Conservation (phyloP, 2,888 invertebrate genomes). For the Noctua fimbriata region DNA sequence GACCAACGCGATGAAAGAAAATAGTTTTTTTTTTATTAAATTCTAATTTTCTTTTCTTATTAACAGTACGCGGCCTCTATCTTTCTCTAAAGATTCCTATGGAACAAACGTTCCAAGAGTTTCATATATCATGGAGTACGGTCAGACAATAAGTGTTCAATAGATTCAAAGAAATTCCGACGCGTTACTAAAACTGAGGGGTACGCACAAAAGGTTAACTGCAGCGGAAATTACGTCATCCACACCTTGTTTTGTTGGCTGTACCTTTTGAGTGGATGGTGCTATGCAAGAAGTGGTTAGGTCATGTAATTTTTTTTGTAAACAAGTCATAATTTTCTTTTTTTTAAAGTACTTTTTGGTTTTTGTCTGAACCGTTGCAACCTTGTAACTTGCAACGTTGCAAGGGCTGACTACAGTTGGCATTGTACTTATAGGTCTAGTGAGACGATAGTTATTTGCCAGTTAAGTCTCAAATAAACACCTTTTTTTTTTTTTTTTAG, state of each 20-base stretch:
- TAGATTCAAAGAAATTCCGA: constrained; percentile 66
- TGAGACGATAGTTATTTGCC: too few species aligned
- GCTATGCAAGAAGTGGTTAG: constrained; percentile 33
- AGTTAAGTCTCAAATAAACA: too few species aligned
- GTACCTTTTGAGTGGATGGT: constrained; percentile 68
- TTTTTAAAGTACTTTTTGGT: too few species aligned
- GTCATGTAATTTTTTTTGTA: too few species aligned
- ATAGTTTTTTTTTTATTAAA: too few species aligned
- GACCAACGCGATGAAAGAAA: too few species aligned
- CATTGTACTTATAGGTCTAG: too few species aligned
- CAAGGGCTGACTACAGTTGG: too few species aligned
- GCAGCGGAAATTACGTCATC: constrained; percentile 78
- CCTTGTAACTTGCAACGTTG: too few species aligned
- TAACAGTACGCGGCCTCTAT: constrained; percentile 20
- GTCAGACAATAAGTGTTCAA: constrained; percentile 68
- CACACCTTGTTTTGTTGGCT: constrained; percentile 76
- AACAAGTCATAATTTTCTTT: too few species aligned
- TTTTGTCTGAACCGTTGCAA: too few species aligned
- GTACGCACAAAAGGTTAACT: constrained; percentile 71
- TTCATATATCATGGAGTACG: constrained; percentile 60
- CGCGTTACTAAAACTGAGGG: constrained; percentile 70
- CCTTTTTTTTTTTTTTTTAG: too few species aligned
- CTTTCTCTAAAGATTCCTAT: background rate
- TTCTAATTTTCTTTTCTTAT: background rate
- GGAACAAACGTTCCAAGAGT: constrained; percentile 6